phyloP scores from a whole-genome alignment of 2,888 invertebrate genomes.

The Thecocarcelia acutangulata region DNA sequence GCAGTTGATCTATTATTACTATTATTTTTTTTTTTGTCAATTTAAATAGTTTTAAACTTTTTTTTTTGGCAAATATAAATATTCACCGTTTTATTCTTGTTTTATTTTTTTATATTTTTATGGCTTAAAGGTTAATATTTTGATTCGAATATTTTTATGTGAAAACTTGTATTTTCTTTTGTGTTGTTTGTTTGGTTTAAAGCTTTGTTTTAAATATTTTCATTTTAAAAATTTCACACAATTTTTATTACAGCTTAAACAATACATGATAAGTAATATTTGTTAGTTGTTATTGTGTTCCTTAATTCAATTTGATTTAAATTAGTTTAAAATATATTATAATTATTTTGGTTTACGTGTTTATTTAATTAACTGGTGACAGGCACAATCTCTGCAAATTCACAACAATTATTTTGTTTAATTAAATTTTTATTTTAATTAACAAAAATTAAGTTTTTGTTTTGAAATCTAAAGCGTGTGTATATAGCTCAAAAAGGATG shows the following conservation, averaged over 20 bases:
- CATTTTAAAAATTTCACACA: conserved; percentile 6
- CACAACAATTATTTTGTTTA: conserved; percentile 64
- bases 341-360: conserved; percentile 28
- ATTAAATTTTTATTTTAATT: conserved; percentile 4
- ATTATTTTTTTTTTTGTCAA: no score
- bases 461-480: background rate
- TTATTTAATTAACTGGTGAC: conserved; percentile 66
- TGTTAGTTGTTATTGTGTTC: conserved; percentile 18
- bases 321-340: conserved; percentile 37
- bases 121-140: conserved; percentile 19
- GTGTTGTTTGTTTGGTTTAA: conserved; percentile 22
- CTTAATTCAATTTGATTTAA: conserved; percentile 37
- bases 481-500: no score
- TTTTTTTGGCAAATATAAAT: no score
- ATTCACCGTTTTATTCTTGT: background rate
- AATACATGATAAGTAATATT: conserved; percentile 12
- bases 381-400: conserved; percentile 72
- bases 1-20: no score
- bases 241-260: conserved; percentile 11
- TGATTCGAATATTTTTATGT: conserved; percentile 1
- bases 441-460: conserved; percentile 13
- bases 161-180: background rate
- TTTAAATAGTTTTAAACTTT: no score
- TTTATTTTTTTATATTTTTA: background rate
- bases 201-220: conserved; percentile 42